Evolutionary conservation across 2,888 invertebrate species (phyloP).

Genomic region (Ligdia adustata): DNA sequence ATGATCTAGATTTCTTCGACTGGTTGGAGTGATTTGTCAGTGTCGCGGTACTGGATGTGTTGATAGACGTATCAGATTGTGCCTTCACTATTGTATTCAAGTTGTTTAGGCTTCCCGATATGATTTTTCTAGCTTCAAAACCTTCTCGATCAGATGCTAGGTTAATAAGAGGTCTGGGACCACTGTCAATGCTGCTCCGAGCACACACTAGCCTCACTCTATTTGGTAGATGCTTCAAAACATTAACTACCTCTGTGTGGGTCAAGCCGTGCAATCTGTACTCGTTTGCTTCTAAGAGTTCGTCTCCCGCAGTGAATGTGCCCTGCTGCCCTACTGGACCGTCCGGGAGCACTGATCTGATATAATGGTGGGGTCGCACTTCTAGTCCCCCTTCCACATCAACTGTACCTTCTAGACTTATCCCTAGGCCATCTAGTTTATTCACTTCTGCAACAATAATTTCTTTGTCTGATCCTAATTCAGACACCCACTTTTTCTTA

Average conservation of each 20-base stretch:
- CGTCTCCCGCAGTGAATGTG: constrained; percentile 96
- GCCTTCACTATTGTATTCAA: constrained; percentile 94
- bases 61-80: constrained; percentile 96
- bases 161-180: constrained; percentile 88
- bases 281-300: constrained; percentile 98
- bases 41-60: constrained; percentile 93
- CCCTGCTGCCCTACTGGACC: constrained; percentile 98
- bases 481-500: constrained; percentile 90
- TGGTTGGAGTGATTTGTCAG: constrained; percentile 87
- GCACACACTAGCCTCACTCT: constrained; percentile 97
- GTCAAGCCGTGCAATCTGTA: constrained; percentile 95
- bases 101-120: constrained; percentile 94
- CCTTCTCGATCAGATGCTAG: constrained; percentile 91
- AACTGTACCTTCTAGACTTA: constrained; percentile 98
- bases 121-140: constrained; percentile 91
- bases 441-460: constrained; percentile 96
- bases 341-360: constrained; percentile 97
- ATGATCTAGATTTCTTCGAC: constrained; percentile 92
- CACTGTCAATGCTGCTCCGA: constrained; percentile 87
- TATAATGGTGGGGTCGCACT: constrained; percentile 99
- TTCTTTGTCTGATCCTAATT: constrained; percentile 92
- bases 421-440: constrained; percentile 97
- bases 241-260: constrained; percentile 98
- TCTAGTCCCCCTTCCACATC: constrained; percentile 99
- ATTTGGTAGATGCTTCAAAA: constrained; percentile 95